Evolutionary conservation across 2,113 vertebrate genomes (phyloP).

Genomic region (Channa argus): DNA sequence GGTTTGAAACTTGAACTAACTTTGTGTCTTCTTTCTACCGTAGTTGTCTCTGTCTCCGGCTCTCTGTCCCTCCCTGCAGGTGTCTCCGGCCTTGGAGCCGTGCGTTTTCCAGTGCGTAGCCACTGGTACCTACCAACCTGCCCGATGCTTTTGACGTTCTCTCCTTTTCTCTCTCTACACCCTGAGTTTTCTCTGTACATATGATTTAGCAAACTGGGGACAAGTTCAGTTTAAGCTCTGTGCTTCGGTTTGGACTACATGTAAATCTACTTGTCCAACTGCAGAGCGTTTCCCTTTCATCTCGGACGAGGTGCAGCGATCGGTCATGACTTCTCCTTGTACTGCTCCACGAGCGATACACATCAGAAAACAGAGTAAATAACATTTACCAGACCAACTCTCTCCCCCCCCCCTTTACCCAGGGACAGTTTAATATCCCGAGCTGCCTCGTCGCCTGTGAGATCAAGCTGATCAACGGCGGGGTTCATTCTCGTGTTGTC

Average conservation of each 20-base stretch:
- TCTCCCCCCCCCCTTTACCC: conserved; percentile 8
- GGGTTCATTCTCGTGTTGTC: conserved; percentile 72
- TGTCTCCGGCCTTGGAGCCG: no score
- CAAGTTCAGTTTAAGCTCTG: not conserved
- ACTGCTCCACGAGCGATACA: conserved; percentile 35
- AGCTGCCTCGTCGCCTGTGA: conserved; percentile 24
- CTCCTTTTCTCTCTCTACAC: no score
- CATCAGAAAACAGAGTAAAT: conserved; percentile 52
- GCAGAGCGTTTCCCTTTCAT: conserved; percentile 43
- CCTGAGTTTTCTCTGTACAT: no score
- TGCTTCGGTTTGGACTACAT: not conserved
- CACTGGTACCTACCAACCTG: no score
- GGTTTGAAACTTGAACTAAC: no score
- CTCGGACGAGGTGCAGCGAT: not conserved
- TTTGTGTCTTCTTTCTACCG: no score
- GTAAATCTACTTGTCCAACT: conserved; percentile 26
- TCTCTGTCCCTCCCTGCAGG: no score
- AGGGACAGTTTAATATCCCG: conserved; percentile 63
- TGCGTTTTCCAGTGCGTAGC: no score
- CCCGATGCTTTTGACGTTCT: no score
- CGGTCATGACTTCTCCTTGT: conserved; percentile 6
- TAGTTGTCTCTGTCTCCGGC: no score
- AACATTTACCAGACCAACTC: conserved; percentile 66
- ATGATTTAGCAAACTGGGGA: no score
- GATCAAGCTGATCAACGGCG: conserved; percentile 65